phyloP scores from a whole-genome alignment of 2,888 invertebrate genomes.

The Mesorhabditis spiculigera region DNA sequence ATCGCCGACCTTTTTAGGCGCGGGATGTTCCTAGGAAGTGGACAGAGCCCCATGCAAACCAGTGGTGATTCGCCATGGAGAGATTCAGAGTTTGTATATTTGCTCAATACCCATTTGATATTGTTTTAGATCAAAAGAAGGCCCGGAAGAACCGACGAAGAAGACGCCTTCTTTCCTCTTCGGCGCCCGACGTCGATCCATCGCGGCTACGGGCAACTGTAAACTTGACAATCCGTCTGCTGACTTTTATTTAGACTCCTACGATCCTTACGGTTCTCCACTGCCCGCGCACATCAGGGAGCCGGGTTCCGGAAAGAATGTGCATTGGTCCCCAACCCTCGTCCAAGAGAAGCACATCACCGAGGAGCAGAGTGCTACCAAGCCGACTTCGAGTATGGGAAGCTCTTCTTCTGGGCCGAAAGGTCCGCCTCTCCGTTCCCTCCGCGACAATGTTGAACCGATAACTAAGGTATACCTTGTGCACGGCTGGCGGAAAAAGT shows the following conservation, averaged over 20 bases:
- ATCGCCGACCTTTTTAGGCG: no score
- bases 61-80: not conserved
- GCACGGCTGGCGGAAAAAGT: not conserved
- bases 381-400: not conserved
- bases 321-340: not conserved
- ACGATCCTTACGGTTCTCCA: not conserved
- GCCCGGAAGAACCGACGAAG: not conserved
- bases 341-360: not conserved
- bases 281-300: not conserved
- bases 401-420: not conserved
- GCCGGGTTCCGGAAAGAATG: not conserved
- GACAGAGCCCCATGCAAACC: not conserved
- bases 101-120: not conserved
- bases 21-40: no score
- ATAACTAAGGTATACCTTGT: not conserved
- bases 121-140: not conserved
- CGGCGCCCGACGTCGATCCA: not conserved
- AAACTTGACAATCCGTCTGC: no score
- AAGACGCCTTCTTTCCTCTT: constrained; percentile 1
- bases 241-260: not conserved
- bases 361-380: not conserved
- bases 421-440: constrained; percentile 1
- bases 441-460: constrained; percentile 6
- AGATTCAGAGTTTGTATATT: constrained; percentile 1
- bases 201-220: not conserved